Conservation (phyloP, 2,888 invertebrate genomes). For the Leptopilina syphax region DNA sequence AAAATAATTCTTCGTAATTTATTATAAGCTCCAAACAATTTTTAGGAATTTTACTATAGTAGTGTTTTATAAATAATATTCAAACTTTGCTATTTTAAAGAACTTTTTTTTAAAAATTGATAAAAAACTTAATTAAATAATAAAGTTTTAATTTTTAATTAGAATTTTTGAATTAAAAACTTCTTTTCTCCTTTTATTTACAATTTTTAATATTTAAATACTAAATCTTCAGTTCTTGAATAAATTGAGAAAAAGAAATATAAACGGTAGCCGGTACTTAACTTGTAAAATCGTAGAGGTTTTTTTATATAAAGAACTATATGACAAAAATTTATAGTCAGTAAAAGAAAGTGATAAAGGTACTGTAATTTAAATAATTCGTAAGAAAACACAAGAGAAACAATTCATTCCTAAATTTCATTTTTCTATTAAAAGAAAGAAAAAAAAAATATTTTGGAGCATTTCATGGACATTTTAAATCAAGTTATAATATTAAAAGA, state of each 20-base stretch:
- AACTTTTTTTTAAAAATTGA: not conserved
- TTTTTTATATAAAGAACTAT: slow-evolving; percentile 24
- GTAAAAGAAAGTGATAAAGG: not conserved
- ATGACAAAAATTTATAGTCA: not conserved
- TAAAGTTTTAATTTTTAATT: too few relatives aligned
- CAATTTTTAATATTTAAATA: not conserved
- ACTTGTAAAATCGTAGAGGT: slow-evolving; percentile 12
- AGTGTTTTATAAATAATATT: slow-evolving; percentile 3
- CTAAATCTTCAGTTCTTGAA: too few relatives aligned
- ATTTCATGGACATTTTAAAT: too few relatives aligned
- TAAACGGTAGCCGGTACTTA: slow-evolving; percentile 25
- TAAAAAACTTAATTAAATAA: not conserved
- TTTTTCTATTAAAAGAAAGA: not conserved
- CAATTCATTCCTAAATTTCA: not conserved
- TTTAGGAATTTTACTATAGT: slow-evolving; percentile 18
- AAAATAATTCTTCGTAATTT: slow-evolving; percentile 9
- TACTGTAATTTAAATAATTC: not conserved
- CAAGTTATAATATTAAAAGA: too few relatives aligned
- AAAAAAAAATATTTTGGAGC: too few relatives aligned
- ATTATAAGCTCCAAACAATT: not conserved
- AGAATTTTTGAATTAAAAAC: not conserved
- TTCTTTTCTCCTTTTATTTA: not conserved
- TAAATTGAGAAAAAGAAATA: too few relatives aligned
- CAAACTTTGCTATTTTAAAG: not conserved
- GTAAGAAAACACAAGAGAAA: not conserved